Base-by-base conservation (phyloP, 2,888 invertebrate species). In the Hermodice carunculata region DNA sequence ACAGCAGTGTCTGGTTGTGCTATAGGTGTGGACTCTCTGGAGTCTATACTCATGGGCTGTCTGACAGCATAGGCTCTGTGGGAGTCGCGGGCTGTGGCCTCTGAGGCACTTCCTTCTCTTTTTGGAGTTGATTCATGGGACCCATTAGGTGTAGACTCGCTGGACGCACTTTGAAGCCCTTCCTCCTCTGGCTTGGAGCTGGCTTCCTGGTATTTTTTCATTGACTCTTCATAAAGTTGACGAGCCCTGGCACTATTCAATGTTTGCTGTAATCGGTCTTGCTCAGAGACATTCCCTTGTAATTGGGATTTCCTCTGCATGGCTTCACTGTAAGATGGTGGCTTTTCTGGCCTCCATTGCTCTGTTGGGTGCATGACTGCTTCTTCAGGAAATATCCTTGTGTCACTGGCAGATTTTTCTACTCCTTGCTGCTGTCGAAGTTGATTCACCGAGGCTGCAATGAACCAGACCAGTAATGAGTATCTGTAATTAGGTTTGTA, bases 301-400 rank as follows among this genome's bases (percentile, higher is more conserved):
- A 56, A 76, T 67, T 11, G 80, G 56, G 65, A 71, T 53, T 77
- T 79, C 51, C 83, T 67, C 22, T 79, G 73, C 28, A 82, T 51
- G 17, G 84, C 82, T 57, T 80, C 80, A 5, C 75, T 69, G 61
- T 83, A 83, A n/a, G 77, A 74, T 29, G 82, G 81, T 5, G 81
- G 82, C 24, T 73, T 66, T 22, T 74, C 75, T 6, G 82, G 83
- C 37, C 82, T 64, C n/a, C 31, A 52, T 29, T 44, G 34, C 19
- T 57, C 37, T 3, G 31, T 22, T 5, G 19, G n/a, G n/a, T n/a
- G n/a, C n/a, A n/a, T n/a, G n/a, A n/a, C n/a, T n/a, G n/a, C n/a
- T n/a, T n/a, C n/a, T n/a, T n/a, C n/a, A n/a, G n/a, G n/a, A n/a
- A n/a, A n/a, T n/a, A n/a, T n/a, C n/a, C n/a, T n/a, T n/a, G n/a